phyloP scores from a whole-genome alignment of 2,113 vertebrate genomes.

The Heterocephalus glaber region DNA sequence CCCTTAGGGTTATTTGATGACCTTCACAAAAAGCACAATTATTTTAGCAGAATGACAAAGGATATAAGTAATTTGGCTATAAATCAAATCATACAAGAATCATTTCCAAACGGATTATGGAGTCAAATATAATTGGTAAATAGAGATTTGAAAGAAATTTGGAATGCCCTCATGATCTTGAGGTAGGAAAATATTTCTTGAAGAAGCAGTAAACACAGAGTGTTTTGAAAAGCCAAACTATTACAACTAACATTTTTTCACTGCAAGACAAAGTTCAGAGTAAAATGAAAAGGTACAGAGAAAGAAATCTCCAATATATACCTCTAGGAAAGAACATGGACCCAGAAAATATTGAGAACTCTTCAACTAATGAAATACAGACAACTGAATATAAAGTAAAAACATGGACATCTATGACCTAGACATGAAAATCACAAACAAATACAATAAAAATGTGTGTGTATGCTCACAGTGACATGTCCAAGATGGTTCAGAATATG shows the following conservation, averaged over 20 bases:
- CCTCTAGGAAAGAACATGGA: neutral
- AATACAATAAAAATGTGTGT: neutral
- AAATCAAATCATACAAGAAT: neutral
- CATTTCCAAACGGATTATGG: neutral
- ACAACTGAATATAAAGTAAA: neutral
- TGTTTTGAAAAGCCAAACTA: neutral
- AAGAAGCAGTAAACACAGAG: neutral
- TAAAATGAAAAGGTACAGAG: neutral
- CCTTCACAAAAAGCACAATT: neutral
- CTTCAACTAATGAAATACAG: neutral
- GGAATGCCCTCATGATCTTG: neutral
- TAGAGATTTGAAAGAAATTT: neutral
- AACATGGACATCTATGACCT: neutral
- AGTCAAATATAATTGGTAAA: neutral
- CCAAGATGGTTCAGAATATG: neutral
- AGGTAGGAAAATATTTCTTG: neutral
- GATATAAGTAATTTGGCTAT: neutral
- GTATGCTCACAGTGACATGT: neutral
- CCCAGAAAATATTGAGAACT: neutral
- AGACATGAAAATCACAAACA: neutral
- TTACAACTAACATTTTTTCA: neutral
- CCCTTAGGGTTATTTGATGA: neutral
- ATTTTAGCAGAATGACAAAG: slow-evolving; percentile 29
- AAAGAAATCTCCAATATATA: neutral
- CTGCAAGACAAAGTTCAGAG: neutral